Percentiles rank a stretch among this genome's conserved stretches.
Evolutionary conservation across 2,888 invertebrate genomes (phyloP).

Genomic region (Colletes collaris): DNA sequence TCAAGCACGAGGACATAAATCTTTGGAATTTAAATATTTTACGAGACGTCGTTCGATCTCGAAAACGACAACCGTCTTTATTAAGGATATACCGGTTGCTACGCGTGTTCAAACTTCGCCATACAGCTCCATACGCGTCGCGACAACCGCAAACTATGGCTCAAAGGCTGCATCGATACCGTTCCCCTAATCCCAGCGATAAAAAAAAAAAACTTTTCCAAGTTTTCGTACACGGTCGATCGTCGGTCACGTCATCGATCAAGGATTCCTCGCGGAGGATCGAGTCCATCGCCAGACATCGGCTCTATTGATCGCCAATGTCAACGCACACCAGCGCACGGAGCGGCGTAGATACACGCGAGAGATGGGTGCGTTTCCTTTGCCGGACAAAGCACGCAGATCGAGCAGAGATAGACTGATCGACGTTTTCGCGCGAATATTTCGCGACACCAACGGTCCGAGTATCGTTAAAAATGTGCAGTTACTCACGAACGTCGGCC

Average conservation of each 20-base stretch:
- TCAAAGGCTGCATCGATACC: too few relatives aligned
- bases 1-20: too few relatives aligned
- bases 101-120: too few relatives aligned
- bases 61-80: too few relatives aligned
- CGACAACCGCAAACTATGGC: too few relatives aligned
- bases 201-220: too few relatives aligned
- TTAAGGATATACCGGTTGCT: too few relatives aligned
- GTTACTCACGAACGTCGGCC: slow-evolving; percentile 33
- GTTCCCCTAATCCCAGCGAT: too few relatives aligned
- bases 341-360: slow-evolving; percentile 31
- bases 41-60: too few relatives aligned
- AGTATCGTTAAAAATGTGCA: neutral
- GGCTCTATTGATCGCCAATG: slow-evolving; percentile 77
- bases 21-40: too few relatives aligned
- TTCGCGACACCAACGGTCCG: accelerated
- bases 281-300: slow-evolving; percentile 66
- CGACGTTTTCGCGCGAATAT: neutral
- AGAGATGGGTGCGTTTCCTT: slow-evolving; percentile 47
- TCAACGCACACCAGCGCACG: slow-evolving; percentile 56
- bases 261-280: slow-evolving; percentile 1
- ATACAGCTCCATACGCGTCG: too few relatives aligned
- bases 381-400: slow-evolving; percentile 44
- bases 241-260: neutral
- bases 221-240: too few relatives aligned
- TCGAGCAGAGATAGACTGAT: neutral